A percentile compares a stretch with the other conserved stretches of the same genome.
These are phyloP conservation scores for Pseudoips prasinana DNA, from an alignment of 2,888 invertebrate species.

Conservation along the genomic window DNA sequence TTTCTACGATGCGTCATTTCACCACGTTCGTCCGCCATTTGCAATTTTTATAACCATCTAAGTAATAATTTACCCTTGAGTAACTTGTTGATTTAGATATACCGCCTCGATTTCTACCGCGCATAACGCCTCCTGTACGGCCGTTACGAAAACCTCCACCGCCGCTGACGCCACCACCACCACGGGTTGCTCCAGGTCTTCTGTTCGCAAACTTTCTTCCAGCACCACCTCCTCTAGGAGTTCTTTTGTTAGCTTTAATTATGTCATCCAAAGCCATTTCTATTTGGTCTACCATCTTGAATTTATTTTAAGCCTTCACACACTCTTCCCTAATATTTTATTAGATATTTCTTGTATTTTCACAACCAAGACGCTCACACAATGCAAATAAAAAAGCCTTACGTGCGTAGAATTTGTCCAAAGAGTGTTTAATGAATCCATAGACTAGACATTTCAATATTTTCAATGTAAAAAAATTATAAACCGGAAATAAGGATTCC, in stretches of 20 bases:
- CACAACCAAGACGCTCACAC: too few species aligned
- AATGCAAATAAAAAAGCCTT: too few species aligned
- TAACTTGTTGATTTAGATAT: conserved; percentile 84
- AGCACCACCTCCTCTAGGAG: conserved; percentile 82
- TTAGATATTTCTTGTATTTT: too few species aligned
- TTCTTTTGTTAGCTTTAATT: conserved; percentile 91
- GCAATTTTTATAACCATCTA: conserved; percentile 62
- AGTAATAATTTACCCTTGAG: conserved; percentile 84
- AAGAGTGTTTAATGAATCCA: too few species aligned
- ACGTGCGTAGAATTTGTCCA: too few species aligned
- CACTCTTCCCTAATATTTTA: too few species aligned
- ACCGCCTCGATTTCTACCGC: conserved; percentile 88
- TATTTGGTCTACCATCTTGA: conserved; percentile 94
- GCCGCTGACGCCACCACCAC: conserved; percentile 59
- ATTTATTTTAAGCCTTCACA: too few species aligned
- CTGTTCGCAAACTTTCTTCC: conserved; percentile 70
- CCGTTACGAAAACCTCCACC: conserved; percentile 76
- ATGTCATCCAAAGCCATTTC: conserved; percentile 99
- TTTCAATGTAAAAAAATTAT: too few species aligned
- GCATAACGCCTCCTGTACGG: conserved; percentile 82
- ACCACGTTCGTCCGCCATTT: conserved; percentile 73
- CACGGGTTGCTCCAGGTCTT: conserved; percentile 65
- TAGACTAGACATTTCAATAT: too few species aligned
- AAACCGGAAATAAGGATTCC: too few species aligned
- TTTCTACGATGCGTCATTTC: conserved; percentile 57